phyloP scores from a whole-genome alignment of 2,113 vertebrate genomes.

The Scartelaos histophorus region DNA sequence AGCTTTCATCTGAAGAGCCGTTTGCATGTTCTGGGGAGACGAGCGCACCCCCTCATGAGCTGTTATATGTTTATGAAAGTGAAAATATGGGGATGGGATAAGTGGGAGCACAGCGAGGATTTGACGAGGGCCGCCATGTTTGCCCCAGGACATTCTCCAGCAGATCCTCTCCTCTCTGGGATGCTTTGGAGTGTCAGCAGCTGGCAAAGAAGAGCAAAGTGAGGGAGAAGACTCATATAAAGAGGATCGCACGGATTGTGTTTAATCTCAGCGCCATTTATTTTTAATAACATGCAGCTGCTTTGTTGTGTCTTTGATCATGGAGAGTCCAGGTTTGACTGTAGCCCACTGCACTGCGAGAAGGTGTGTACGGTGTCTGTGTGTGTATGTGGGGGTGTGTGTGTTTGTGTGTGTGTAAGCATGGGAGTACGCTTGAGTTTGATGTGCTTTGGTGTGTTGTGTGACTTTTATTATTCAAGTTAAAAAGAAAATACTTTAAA shows the following conservation, averaged over 20 bases:
- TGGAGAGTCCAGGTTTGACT: conserved; percentile 73
- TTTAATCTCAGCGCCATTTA: conserved; percentile 75
- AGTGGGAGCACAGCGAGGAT: conserved; percentile 33
- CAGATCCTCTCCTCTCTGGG: conserved; percentile 47
- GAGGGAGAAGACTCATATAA: conserved; percentile 60
- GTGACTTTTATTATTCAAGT: neutral
- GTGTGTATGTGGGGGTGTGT: too few species aligned
- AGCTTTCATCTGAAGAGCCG: conserved; percentile 27
- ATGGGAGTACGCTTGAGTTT: neutral
- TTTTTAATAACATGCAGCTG: conserved; percentile 78
- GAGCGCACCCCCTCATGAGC: conserved; percentile 31
- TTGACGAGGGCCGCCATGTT: conserved; percentile 27
- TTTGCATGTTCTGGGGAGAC: conserved; percentile 19
- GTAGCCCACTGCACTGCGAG: conserved; percentile 35
- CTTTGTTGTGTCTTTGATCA: conserved; percentile 75
- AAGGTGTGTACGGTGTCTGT: neutral
- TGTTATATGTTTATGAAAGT: conserved; percentile 41
- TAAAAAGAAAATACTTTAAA: neutral
- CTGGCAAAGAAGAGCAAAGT: conserved; percentile 57
- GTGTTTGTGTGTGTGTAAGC: neutral
- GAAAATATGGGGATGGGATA: conserved; percentile 20
- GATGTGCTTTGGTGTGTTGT: neutral
- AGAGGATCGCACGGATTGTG: conserved; percentile 57
- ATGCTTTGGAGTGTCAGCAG: conserved; percentile 68
- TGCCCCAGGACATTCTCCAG: conserved; percentile 54